Base-by-base conservation (phyloP, 2,888 invertebrate genomes). In the Pachliopta kotzebuea region DNA sequence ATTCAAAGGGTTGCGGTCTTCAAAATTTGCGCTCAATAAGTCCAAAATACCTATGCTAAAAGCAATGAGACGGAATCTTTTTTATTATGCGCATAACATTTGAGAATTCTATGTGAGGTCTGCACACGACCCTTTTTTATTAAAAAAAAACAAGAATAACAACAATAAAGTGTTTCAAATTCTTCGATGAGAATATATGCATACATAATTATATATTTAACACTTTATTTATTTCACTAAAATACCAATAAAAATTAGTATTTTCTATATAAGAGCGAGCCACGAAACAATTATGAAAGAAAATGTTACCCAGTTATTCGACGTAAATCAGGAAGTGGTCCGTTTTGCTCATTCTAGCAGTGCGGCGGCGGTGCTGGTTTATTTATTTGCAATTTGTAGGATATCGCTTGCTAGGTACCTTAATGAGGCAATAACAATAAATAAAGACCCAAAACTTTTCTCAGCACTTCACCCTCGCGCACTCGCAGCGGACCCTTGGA, bases 381-480 rank as follows among this genome's bases (percentile, higher is more conserved):
- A 90, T 90, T 88, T 90, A 90, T 89, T 88, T 84, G 88, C 85
- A 90, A 90, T 90, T 89, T 88, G 90, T 88, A 82, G 88, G 85
- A 87, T 90, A 91, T 91, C 88, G 88, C 82, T 85, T 84, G 81
- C 84, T 87, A 85, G 84, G 86, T 83, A 86, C 87, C 87, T 87
- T 91, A 91, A 91, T 90, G 90, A 90, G 89, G 90, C 81, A 88
- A 91, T 91, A 91, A 91, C 90, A 90, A 90, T 91, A 91, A 91
- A 91, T 91, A 90, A 89, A 83, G 90, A 86, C 90, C 90, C 90
- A 86, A 90, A 90, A 90, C 84, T 90, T 90, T 88, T 87, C 87
- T 88, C 80, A 80, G 83, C 81, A 80, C 80, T 80, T 81, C 82
- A 80, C 84, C 81, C 85, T 80, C 79, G 75, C 76, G 80, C 76